Base-by-base conservation (phyloP, 2,888 invertebrate genomes). In the Limnephilus lunatus region DNA sequence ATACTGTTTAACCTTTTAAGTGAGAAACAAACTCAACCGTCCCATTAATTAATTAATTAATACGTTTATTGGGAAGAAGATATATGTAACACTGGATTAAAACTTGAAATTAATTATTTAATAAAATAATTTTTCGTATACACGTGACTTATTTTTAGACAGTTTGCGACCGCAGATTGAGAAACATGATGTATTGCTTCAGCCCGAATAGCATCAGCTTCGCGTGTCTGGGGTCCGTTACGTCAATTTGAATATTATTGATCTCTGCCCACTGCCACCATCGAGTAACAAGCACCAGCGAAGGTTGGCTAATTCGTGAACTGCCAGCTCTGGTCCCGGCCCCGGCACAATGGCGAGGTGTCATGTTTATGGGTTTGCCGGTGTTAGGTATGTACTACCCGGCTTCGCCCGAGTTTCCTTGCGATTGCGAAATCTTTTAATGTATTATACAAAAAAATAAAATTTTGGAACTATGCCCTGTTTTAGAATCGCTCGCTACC, bases 211-310 rank as follows among this genome's bases (percentile, higher is more conserved):
- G 68, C 68, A 83, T 35, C 15, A 68, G 68, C 68, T 32, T 35
- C 32, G 83, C 83, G 83, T 83, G 83, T 32, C 83, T 83, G 9
- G 83, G 35, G 35, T 83, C 83, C 32, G 83, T 83, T 35, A 83
- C 39, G 83, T 32, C 32, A 35, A 83, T 68, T 68, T n/a, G 83
- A 83, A 83, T 83, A 83, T 83, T 83, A 68, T 25, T 83, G 83
- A 83, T 83, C 35, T 35, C 83, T 32, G 83, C 68, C 68, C 68
- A 68, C 68, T 68, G 68, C 68, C 68, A 68, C 68, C 25, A 68
- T 68, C 68, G 68, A 68, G 68, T 68, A 68, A 68, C 68, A 68
- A 68, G 68, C 68, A 68, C 25, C 68, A 9, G 25, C 68, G 68
- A 68, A 9, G 25, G 68, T 68, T 68, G 68, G 68, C 68, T 68